Evolutionary conservation across 2,113 vertebrate genomes (phyloP).

Genomic region (Thalassoma bifasciatum): DNA sequence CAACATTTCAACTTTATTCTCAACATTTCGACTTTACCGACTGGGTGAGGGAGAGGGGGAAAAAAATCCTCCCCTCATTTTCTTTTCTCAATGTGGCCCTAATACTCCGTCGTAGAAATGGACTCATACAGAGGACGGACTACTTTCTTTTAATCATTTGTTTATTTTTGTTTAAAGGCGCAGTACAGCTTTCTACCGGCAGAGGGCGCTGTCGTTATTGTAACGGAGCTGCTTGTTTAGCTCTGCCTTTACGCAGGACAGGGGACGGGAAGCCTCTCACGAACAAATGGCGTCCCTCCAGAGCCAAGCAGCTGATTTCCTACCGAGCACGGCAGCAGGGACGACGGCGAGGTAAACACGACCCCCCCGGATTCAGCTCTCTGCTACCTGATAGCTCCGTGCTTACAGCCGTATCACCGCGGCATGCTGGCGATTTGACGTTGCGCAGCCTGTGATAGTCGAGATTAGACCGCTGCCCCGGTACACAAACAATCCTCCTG

Average conservation of each 20-base stretch:
- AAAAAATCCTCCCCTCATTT: no score
- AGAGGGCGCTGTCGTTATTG: slow-evolving; percentile 42
- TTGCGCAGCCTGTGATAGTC: slow-evolving; percentile 27
- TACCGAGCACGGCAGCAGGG: slow-evolving; percentile 54
- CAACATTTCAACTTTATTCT: no score
- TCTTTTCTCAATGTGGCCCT: no score
- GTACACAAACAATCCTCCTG: slow-evolving; percentile 31
- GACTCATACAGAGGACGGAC: no score
- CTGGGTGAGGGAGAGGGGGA: no score
- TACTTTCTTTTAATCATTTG: no score
- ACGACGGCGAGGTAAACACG: slow-evolving; percentile 65
- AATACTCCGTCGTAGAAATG: no score
- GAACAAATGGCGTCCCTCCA: slow-evolving; percentile 83
- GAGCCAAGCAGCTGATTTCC: slow-evolving; percentile 78
- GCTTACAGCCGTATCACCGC: slow-evolving; percentile 7
- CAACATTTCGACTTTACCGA: no score
- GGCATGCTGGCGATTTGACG: slow-evolving; percentile 24
- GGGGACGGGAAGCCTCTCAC: slow-evolving; percentile 57
- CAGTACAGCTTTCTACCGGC: not conserved
- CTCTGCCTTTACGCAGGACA: slow-evolving; percentile 47
- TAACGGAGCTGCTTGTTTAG: not conserved
- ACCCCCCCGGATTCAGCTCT: slow-evolving; percentile 40
- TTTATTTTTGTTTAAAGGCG: no score
- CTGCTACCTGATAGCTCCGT: not conserved
- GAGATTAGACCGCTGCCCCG: slow-evolving; percentile 27